phyloP scores from a whole-genome alignment of 2,113 vertebrate species.

The Phyllostomus hastatus region DNA sequence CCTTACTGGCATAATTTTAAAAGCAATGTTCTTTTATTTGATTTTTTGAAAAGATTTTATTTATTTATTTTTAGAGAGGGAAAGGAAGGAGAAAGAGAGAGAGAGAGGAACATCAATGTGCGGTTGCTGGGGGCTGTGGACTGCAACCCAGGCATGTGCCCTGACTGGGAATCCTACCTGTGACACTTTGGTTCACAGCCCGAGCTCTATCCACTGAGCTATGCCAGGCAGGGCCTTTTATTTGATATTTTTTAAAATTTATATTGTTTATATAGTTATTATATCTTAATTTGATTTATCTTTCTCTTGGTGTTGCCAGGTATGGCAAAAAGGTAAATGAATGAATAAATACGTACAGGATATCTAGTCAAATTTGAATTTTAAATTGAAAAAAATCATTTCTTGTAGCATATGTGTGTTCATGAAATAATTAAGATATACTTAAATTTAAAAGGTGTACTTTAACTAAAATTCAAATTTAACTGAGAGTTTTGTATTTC shows the following conservation, averaged over 20 bases:
- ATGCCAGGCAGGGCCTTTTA: too few species aligned
- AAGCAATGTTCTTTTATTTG: background rate
- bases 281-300: background rate
- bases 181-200: too few species aligned
- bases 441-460: background rate
- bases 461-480: background rate
- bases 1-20: background rate
- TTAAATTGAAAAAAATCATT: background rate
- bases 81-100: too few species aligned
- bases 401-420: background rate
- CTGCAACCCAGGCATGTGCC: too few species aligned
- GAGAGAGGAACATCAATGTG: too few species aligned
- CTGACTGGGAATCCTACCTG: too few species aligned
- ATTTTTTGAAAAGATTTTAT: too few species aligned
- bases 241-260: background rate
- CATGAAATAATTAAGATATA: background rate
- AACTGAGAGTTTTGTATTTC: background rate
- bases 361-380: background rate
- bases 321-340: background rate
- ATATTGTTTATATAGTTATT: background rate
- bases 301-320: background rate
- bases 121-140: too few species aligned
- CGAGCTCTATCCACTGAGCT: too few species aligned
- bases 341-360: background rate
- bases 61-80: too few species aligned